A percentile compares a stretch with the other conserved stretches of the same genome.
Evolutionary conservation across 2,113 vertebrate species (phyloP).

Genomic region (Rafetus swinhoei): DNA sequence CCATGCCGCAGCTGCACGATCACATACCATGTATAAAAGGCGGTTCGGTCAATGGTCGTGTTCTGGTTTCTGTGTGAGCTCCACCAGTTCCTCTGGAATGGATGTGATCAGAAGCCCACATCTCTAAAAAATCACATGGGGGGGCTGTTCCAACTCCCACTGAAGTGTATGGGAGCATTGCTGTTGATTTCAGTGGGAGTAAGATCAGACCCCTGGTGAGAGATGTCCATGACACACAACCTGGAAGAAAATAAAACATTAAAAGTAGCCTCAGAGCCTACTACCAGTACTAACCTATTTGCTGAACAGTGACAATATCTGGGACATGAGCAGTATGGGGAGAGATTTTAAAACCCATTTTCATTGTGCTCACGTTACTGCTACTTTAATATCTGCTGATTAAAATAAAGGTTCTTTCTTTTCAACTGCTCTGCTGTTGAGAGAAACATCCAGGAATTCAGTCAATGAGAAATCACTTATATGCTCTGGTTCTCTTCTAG

Average conservation of each 20-base stretch:
- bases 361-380: not conserved
- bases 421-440: not conserved
- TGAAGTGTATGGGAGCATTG: too few species aligned
- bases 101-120: not conserved
- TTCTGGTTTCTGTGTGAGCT: not conserved
- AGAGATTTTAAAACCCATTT: not conserved
- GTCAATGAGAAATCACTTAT: not conserved
- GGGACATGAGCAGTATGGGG: not conserved
- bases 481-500: not conserved
- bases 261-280: not conserved
- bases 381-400: not conserved
- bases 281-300: not conserved
- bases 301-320: too few species aligned
- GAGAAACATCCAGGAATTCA: not conserved
- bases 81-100: not conserved
- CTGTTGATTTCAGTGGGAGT: not conserved
- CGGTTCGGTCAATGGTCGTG: not conserved
- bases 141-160: too few species aligned
- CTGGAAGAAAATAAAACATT: not conserved
- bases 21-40: not conserved
- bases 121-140: not conserved
- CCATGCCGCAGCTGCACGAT: too few species aligned
- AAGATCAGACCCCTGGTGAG: not conserved
- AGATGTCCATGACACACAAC: too few species aligned
- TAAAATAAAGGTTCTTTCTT: not conserved